Evolutionary conservation across 2,113 vertebrate genomes (phyloP).

Genomic region (Sinocyclocheilus anophthalmus): DNA sequence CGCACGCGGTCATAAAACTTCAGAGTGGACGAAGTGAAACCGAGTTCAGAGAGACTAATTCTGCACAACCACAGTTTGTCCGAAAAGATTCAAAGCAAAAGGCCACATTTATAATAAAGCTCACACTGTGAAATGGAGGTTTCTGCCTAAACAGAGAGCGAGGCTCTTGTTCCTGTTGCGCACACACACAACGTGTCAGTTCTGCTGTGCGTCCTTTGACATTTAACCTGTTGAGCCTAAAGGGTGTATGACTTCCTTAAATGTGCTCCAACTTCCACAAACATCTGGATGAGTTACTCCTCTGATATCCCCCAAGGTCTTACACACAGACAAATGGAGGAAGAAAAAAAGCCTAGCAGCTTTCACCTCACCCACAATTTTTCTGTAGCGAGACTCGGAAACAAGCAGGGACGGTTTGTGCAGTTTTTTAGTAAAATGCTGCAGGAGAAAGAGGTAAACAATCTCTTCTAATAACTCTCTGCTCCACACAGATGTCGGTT

Average conservation of each 20-base stretch:
- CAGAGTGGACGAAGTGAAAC: constrained; percentile 41
- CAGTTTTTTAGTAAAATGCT: constrained; percentile 9
- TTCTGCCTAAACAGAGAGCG: constrained; percentile 10
- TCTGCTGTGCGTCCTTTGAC: constrained; percentile 67
- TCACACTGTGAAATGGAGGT: constrained; percentile 26
- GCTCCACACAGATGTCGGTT: not conserved
- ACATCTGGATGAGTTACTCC: constrained; percentile 56
- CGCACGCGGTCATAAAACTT: constrained; percentile 40
- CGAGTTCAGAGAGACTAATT: constrained; percentile 36
- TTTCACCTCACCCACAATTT: constrained; percentile 10
- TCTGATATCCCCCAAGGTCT: constrained; percentile 40
- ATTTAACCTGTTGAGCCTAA: constrained; percentile 71
- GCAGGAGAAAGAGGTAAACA: constrained; percentile 8
- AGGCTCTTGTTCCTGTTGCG: not conserved
- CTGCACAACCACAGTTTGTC: constrained; percentile 36
- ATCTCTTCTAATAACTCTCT: not conserved
- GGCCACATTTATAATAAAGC: constrained; percentile 30
- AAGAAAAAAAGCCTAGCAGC: constrained; percentile 9
- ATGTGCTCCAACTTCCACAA: constrained; percentile 55
- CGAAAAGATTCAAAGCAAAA: constrained; percentile 21
- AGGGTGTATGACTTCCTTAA: constrained; percentile 71
- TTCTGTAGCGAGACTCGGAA: constrained; percentile 6
- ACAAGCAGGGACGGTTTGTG: not conserved
- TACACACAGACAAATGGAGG: constrained; percentile 44
- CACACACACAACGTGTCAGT: constrained; percentile 9